phyloP scores from a whole-genome alignment of 2,113 vertebrate species.

The Cavia porcellus region DNA sequence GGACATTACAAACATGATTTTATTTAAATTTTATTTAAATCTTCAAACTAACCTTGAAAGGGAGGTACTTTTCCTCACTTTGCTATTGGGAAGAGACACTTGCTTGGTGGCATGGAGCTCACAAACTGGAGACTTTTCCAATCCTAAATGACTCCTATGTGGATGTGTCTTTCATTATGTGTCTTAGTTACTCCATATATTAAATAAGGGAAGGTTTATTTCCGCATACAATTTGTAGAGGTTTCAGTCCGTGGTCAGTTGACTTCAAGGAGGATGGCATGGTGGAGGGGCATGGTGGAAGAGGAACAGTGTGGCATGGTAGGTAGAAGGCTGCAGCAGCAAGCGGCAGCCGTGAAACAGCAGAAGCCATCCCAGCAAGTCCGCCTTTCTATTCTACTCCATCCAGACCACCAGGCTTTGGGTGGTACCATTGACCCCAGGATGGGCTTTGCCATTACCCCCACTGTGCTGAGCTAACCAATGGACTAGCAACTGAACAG shows the following conservation, averaged over 20 bases:
- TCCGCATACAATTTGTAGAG: background rate
- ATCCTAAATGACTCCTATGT: background rate
- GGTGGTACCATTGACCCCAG: background rate
- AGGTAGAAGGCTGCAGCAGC: background rate
- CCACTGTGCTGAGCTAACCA: background rate
- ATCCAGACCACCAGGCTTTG: background rate
- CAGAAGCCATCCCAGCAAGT: background rate
- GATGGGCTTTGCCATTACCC: background rate
- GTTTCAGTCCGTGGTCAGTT: background rate
- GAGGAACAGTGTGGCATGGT: background rate
- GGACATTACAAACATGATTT: background rate
- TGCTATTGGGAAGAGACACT: background rate
- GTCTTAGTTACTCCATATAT: background rate
- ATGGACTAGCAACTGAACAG: background rate
- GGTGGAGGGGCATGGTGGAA: background rate
- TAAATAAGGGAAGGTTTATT: background rate
- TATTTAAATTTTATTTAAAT: constrained; percentile 40
- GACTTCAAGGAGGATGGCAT: background rate
- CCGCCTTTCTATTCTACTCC: background rate
- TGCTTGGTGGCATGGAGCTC: background rate
- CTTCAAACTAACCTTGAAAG: background rate
- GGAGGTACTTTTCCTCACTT: background rate
- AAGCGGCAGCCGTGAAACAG: background rate
- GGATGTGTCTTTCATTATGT: background rate
- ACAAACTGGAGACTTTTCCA: background rate